Evolutionary conservation across 2,888 invertebrate genomes (phyloP).

Genomic region (Drosophila rellima): DNA sequence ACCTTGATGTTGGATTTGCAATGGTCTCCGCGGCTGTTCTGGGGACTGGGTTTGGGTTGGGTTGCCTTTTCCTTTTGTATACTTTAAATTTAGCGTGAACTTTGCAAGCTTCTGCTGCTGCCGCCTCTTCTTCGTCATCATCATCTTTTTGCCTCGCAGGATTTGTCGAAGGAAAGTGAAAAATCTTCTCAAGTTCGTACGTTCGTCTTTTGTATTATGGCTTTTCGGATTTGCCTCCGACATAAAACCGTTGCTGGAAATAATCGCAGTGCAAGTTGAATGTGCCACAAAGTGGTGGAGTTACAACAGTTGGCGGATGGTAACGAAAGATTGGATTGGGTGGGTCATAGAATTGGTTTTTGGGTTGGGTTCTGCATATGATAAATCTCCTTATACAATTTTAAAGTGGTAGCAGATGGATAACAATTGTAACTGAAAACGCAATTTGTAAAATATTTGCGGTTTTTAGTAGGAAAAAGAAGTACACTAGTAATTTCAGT

Average conservation of each 20-base stretch:
- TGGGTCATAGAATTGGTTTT: constrained; percentile 3
- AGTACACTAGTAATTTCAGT: background rate
- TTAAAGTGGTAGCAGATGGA: constrained; percentile 14
- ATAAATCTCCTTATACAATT: constrained; percentile 11
- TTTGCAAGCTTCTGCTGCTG: constrained; percentile 34
- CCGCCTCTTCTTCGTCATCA: constrained; percentile 6
- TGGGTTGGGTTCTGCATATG: constrained; percentile 31
- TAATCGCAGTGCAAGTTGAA: constrained; percentile 53
- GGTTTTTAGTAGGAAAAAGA: background rate
- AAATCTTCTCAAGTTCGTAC: constrained; percentile 49
- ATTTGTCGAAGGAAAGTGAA: constrained; percentile 69
- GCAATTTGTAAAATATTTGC: constrained; percentile 1
- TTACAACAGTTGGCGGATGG: constrained; percentile 6
- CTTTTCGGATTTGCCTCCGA: constrained; percentile 32
- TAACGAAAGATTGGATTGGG: background rate
- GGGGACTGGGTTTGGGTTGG: constrained; percentile 15
- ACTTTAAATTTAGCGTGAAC: constrained; percentile 66
- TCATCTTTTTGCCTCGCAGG: constrained; percentile 26
- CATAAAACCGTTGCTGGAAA: constrained; percentile 41
- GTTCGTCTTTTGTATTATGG: constrained; percentile 45
- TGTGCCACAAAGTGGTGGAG: constrained; percentile 53
- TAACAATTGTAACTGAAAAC: constrained; percentile 12
- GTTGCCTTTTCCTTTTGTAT: constrained; percentile 41
- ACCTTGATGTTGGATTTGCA: constrained; percentile 30
- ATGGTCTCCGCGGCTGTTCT: constrained; percentile 2